Evolutionary conservation across 2,888 invertebrate species (phyloP), one percentile per base, ranked within the genome.

Genomic region (Agrochola litura): DNA sequence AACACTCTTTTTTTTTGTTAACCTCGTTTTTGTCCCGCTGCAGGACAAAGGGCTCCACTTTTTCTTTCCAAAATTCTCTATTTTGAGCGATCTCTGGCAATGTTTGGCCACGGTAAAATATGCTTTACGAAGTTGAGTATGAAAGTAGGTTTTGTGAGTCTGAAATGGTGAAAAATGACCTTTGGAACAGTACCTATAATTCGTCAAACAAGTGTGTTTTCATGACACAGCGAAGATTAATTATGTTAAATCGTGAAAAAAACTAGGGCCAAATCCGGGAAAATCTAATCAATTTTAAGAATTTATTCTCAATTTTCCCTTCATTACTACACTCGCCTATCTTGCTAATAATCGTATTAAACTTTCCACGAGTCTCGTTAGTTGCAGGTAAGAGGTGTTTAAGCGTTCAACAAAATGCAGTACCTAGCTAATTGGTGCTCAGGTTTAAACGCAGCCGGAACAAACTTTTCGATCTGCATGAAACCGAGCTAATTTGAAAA

Each of bases 291-390:
- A 3, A 10, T 22, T 1, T 37, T 9, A 6, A 49, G 30, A 67
- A 49, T 22, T 30, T 56, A 30, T 16, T 46, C 10, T 25, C 9
- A 5, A 30, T 46, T 49, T 2, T 30, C 4, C 14, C 19, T 46
- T 4, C 6, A 14, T 30, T 25, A 22, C 69, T 30, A 25, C 6
- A 14, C 64, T 30, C 16, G 1, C 9, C 30, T 73, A 71, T 10
- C 25, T 52, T 37, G 6, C 9, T 58, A 30, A 52, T 65, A 73
- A 73, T 54, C 37, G 37, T 25, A 25, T 46, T 60, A 54, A 78
- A 73, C 12, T 52, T 37, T n/a, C 30, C 52, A 65, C 52, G 65
- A 37, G 37, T 22, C 25, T 19, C 19, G n/a, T 25, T 79, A 79
- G 60, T 61, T 43, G 25, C 16, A 61, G 8, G 14, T 46, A 4